Base-by-base conservation (phyloP, 1,140 invertebrate species). In the Drosophila arawakana region DNA sequence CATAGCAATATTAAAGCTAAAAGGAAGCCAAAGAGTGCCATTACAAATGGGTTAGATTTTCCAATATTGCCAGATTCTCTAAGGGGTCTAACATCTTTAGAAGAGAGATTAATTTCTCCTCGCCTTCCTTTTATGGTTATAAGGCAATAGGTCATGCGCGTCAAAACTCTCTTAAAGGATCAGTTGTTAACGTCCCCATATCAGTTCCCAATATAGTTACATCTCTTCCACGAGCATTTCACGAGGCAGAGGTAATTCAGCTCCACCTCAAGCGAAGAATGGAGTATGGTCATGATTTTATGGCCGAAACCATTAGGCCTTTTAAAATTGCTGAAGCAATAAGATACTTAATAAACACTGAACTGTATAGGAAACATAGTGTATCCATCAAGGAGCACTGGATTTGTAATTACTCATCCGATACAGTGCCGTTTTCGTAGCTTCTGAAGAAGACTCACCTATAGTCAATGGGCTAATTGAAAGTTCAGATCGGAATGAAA, bases 21-120 rank as follows among this genome's bases (percentile, higher is more conserved):
- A 21, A 44, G 21, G 15, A 57, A 46, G n/a, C 63, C 41, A 35
- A 66, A 65, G 30, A 11, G 4, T 39, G 35, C 52, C 18, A 62
- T 54, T 35, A 10, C 41, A 34, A 66, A 66, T 65, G 62, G 62
- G 10, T 46, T 65, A 46, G 63, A 66, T 55, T 57, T 66, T 15
- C 15, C 15, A 15, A 15, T 1, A 15, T 15, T 15, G 34, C 62
- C 50, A 15, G 18, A 3, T 7, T 37, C 4, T 25, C 39, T 54
- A 11, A 65, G 13, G 1, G 41, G 39, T 25, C 15, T 15, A 15
- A 15, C 1, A 15, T 15, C 15, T 15, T 47, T 67, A 47, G 63
- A 67, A 37, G 52, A 67, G 34, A 39, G 52, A 11, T n/a, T 58
- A 10, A 35, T 67, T 46, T 67, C 52, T 58, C 52, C 52, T n/a